Evolutionary conservation across 2,113 vertebrate species (phyloP), one percentile per base, ranked within the genome.

Genomic region (Eclectus roratus): DNA sequence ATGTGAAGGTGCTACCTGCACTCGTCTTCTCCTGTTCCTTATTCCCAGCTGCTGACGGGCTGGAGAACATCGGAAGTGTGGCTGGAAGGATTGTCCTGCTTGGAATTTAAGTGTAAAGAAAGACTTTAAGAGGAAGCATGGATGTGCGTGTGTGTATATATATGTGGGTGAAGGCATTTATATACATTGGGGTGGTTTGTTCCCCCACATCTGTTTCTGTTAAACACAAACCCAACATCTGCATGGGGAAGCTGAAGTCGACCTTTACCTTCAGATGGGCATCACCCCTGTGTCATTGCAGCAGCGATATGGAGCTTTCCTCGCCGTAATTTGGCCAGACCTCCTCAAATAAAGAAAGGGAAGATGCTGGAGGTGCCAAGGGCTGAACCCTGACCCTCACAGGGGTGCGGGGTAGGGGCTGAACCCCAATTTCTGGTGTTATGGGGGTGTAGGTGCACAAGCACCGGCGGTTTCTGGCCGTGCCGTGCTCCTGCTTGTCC

Each of bases 321-420:
- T 39, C 4, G 3, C 49, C 21, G 20, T 8, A 7, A 4, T 56
- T 50, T 10, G 28, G 17, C 33, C 23, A 61, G 29, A 49, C 5
- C 23, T 14, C 11, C 28, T n/a, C 33, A 7, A 10, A 58, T 35
- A 24, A 35, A n/a, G 56, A 23, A 23, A 7, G 52, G 17, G 28
- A 53, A 25, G 58, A 25, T 37, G 58, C n/a, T 25, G 44, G 20
- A 27, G 17, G 13, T 21, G 37, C 37, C 13, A 3, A 25, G 61
- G 33, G 27, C 21, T 15, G 60, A 65, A 9, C 23, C n/a, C 17
- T 1, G 1, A 6, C 37, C n/a, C 31, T 35, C 1, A 0, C 3
- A 20, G 21, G 11, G 37, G 23, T 17, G 28, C 18, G 3, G 50
- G 5, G 5, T 8, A 2, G 60, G 52, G 35, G 33, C 12, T 18